Evolutionary conservation across 30 jellyfish, hydroid and myxozoan genomes (phyloP), one percentile per base, ranked within the genome.

Genomic region (Phacellophora camtschatica): DNA sequence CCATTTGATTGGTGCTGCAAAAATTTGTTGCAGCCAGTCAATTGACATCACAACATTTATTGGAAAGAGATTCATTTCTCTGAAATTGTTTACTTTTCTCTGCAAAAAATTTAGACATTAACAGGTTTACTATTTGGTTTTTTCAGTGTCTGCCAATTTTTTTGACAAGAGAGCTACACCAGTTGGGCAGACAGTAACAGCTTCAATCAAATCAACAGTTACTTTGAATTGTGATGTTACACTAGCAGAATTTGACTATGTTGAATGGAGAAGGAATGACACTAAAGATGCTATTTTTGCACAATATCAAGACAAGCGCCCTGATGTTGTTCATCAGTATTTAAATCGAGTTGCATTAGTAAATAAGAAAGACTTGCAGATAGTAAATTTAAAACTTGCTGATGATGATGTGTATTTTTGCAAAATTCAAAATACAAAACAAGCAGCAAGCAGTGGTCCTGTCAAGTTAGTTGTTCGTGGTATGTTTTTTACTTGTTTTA

Each of bases 251-350:
- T 84, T 56, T 57, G 81, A 71, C 62, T 15, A 56, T 8, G 86
- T 84, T 0, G 77, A 84, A n/a, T 84, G 95, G 95, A 71, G 84
- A 50, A 41, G 95, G 74, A 84, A 84, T 63, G 95, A 84, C 67
- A 41, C 95, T 1, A 31, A 28, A 13, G 49, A 51, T 55, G 74
- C 82, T 15, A 53, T 84, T 56, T 71, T 67, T 1, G 48, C 59
- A 42, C 80, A 84, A 43, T 84, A 18, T 58, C 34, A 71, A 32
- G 8, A 27, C 35, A 6, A 39, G 48, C 67, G 36, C 31, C 79
- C 83, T 42, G 72, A 25, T 46, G 77, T 72, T 2, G 76, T 37
- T 34, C 39, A 49, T 39, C 31, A 50, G 27, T 84, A 53, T 27
- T 2, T 2, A 30, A 62, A 62, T 69, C 62, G 95, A 35, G 88